Base-by-base conservation (phyloP, 2,113 vertebrate genomes). In the Brachypodius melanocephalos region DNA sequence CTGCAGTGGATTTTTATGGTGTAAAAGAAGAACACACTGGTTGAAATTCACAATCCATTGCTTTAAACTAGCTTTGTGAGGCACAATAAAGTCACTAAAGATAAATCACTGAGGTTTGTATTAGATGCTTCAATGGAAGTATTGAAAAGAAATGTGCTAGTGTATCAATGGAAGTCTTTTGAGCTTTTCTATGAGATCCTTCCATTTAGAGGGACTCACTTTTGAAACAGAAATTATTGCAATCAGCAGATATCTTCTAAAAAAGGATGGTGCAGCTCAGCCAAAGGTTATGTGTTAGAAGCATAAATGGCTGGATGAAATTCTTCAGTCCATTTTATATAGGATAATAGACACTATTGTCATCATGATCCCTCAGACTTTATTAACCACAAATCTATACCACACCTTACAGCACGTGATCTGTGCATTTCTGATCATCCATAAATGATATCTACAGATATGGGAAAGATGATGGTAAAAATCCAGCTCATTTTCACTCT, bases 91-190 rank as follows among this genome's bases (percentile, higher is more conserved):
- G 82, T 86, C 90, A 88, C 58, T 80, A 86, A 94, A 91, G 82
- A 96, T 86, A 95, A 97, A 94, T 94, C 75, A 96, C 25, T 96
- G 89, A 88, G 71, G 34, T 94, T 90, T 94, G 90, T 84, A 91
- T 93, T 93, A 94, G 85, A 62, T 69, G 72, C 63, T 71, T 95
- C 94, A 93, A 91, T 90, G 82, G 71, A 59, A 86, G 82, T 90
- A 93, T 91, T 93, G 91, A 95, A 95, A 95, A 96, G 91, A 88
- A 74, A 94, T 11, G 34, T 71, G 82, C 52, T 55, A 88, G 31
- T 38, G 43, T 90, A 90, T 88, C 88, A 95, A 84, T 65, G 46
- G 71, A 89, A 93, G 55, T 32, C 74, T 91, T 95, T 69, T 85
- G 42, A 90, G 59, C 55, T 32, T 90, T 82, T 72, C 71, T 83